Evolutionary conservation across 2,113 vertebrate genomes (phyloP).

Genomic region (Hucho hucho): DNA sequence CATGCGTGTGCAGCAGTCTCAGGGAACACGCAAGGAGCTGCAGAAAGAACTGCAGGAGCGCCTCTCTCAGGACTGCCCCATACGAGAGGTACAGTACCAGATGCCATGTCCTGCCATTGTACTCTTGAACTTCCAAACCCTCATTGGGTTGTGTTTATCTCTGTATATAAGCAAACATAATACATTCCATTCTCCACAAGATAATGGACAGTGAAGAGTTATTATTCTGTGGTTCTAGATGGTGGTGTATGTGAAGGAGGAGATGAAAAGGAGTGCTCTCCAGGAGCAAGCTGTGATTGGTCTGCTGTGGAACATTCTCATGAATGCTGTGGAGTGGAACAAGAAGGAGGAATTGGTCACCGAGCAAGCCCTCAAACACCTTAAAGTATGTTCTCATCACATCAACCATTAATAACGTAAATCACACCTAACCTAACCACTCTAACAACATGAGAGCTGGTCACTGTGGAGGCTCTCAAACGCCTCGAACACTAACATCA

Average conservation of each 20-base stretch:
- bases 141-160: no score
- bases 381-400: constrained; percentile 75
- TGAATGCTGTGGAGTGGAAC: constrained; percentile 94
- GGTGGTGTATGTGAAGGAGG: constrained; percentile 85
- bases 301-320: constrained; percentile 87
- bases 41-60: constrained; percentile 91
- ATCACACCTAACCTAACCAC: no score
- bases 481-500: no score
- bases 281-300: constrained; percentile 87
- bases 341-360: constrained; percentile 93
- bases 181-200: neutral
- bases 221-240: constrained; percentile 65
- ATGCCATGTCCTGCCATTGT: neutral
- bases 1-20: constrained; percentile 83
- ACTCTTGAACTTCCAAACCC: neutral
- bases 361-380: constrained; percentile 90
- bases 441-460: no score
- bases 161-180: neutral
- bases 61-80: constrained; percentile 86
- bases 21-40: constrained; percentile 90
- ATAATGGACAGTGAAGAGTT: neutral
- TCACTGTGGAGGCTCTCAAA: no score
- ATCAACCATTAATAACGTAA: neutral
- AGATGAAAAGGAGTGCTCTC: constrained; percentile 71
- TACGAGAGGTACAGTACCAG: constrained; percentile 56